Evolutionary conservation across 2,888 invertebrate species (phyloP), one percentile per base, ranked within the genome.

Genomic region (Buathra laborator): DNA sequence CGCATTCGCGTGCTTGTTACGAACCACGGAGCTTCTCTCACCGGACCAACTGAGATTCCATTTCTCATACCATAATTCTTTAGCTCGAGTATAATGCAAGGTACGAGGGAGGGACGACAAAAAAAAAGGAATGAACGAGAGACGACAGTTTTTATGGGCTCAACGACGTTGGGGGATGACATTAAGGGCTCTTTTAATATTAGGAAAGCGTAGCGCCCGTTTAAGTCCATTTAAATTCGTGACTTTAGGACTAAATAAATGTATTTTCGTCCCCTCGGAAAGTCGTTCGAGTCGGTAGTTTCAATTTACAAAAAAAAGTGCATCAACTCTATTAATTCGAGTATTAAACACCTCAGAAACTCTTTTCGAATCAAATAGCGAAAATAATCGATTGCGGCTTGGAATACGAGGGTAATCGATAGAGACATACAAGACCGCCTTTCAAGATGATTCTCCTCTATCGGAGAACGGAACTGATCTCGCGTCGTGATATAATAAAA

Each of bases 1-100:
- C 16, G 56, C 82, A 83, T 85, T 82, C 83, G 78, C 46, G 74
- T 46, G 67, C 74, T 81, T 84, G 81, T 84, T 81, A 84, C 81
- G 84, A 77, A 32, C 75, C 53, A 67, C 64, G 71, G 66, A 75
- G 53, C 64, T 59, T 72, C 76, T 51, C 29, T 32, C 43, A 44
- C 62, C 32, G 32, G 66, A 67, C 66, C 75, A 5, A 19, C 74
- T 51, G 53, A 64, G 74, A 70, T 75, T 75, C 51, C 75, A 51
- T 70, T 67, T 75, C 70, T 70, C 71, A 43, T 71, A 10, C 59
- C 24, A 46, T 74, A 53, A 66, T 66, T 51, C 53, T 19, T 37
- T 44, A 74, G 81, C 68, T 74, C 37, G 81, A 70, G 74, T 71
- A 62, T 24, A 59, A 19, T 5, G 43, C 12, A 29, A 46, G 37